Base-by-base conservation (phyloP, 2,113 vertebrate species). In the Callopanchax toddi region DNA sequence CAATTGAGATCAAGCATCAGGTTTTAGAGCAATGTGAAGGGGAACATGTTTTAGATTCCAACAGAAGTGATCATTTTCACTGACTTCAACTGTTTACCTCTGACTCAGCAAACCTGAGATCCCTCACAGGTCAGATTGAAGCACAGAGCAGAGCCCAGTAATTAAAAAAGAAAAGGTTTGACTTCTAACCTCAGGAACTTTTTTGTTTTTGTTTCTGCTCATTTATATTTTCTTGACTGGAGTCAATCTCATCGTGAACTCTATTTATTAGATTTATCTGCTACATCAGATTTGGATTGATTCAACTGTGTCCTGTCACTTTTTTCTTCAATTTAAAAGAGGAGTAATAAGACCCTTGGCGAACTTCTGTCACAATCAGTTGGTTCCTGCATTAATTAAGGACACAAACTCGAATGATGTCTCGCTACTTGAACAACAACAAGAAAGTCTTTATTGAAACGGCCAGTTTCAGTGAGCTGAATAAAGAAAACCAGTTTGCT, bases 381-480 rank as follows among this genome's bases (percentile, higher is more conserved):
- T 16, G 23, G 3, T 18, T 56, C 1, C n/a, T 15, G n/a, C 56
- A 15, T 40, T 51, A 26, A 46, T 32, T 49, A 43, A 63, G 40
- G 43, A 60, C 60, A 54, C 53, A 8, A 18, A 56, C 17, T 13
- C 9, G 34, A 39, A 54, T 43, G 56, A 23, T 13, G 6, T 67
- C 45, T 18, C 42, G 48, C 39, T 65, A 46, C 20, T 50, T 48
- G 7, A 4, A 45, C 43, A 58, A 23, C 46, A 49, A 67, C 57
- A 62, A 48, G 12, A 61, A 40, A 37, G 20, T 37, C 40, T 55
- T 64, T 65, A 60, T 44, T 66, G n/a, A 5, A 51, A 56, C 48
- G 26, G 22, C 25, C 49, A n/a, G 44, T 62, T 4, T n/a, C 12
- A 17, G 22, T 39, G 16, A 54, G 23, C 22, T 57, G 21, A 15